Base-by-base conservation (phyloP, 2,113 vertebrate genomes). In the Formicarius rufipectus region DNA sequence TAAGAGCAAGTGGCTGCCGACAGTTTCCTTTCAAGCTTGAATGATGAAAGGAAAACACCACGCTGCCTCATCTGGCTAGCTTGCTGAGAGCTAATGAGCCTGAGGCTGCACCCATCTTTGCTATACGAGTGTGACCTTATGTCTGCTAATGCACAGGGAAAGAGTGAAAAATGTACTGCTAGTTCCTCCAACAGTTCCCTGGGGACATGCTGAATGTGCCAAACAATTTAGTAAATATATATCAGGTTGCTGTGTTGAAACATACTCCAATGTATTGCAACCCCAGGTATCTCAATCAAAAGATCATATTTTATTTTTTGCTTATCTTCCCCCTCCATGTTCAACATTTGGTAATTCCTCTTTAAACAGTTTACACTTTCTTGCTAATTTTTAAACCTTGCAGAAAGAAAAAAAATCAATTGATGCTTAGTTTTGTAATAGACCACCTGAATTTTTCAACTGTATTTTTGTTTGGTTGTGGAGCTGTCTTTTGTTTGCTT, bases 11-110 rank as follows among this genome's bases (percentile, higher is more conserved):
- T 97, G 97, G 96, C 97, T 97, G 98, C 97, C 96, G 96, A 98
- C 98, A 98, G 97, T 98, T 98, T 98, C 93, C 98, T 98, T 98
- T 98, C 98, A 98, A 98, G 98, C 98, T 97, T 98, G 98, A 98
- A 97, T 98, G 98, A 98, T 98, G 98, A 98, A 98, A 98, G 97
- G 95, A 97, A 98, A 98, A 98, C 98, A 97, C 96, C 97, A 97
- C 62, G 56, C 88, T 82, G 97, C 96, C 97, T 98, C 97, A 97
- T 98, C 97, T 98, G 98, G 98, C 97, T 97, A 93, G 97, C 98
- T 98, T 97, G 98, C 98, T 98, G 98, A 45, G 97, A 98, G 98
- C 97, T 98, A 98, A 98, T 98, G 98, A 98, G 97, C 95, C 98
- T 95, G 86, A 93, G 89, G 97, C 97, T 97, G 97, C 97, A 98